A percentile compares a stretch with the other conserved stretches of the same genome.
Evolutionary conservation across 2,797 vertebrate genomes (phyloP).

Genomic region (Emys orbicularis): DNA sequence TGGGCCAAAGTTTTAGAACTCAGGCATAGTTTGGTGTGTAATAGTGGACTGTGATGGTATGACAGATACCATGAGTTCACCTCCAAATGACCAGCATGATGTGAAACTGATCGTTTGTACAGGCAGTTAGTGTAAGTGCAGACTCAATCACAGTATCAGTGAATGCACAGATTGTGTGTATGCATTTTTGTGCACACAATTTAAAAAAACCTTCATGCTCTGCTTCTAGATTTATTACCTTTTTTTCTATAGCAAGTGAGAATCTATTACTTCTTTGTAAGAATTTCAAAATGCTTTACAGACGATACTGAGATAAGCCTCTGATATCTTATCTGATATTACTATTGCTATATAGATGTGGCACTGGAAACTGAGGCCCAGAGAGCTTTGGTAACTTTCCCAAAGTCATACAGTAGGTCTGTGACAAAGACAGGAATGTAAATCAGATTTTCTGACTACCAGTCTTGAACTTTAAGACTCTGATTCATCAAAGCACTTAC

Average conservation of each 20-base stretch:
- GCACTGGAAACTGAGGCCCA: neutral
- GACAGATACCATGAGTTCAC: neutral
- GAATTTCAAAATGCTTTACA: neutral
- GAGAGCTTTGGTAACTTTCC: neutral
- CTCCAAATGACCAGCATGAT: neutral
- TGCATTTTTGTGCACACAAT: neutral
- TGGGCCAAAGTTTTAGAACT: neutral
- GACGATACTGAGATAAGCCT: neutral
- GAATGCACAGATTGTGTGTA: neutral
- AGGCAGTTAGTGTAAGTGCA: neutral
- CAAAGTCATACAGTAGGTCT: neutral
- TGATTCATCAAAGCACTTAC: neutral
- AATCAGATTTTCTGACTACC: neutral
- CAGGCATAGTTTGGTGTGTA: neutral
- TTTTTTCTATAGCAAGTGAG: neutral
- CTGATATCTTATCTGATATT: neutral
- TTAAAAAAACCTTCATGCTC: neutral
- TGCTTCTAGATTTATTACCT: neutral
- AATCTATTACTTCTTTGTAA: neutral
- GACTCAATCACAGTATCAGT: neutral
- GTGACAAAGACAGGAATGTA: neutral
- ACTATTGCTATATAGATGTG: neutral
- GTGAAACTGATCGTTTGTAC: neutral
- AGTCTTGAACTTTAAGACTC: neutral
- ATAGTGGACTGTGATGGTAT: neutral